Conservation (phyloP, 2,113 vertebrate genomes). For the Datnioides undecimradiatus region DNA sequence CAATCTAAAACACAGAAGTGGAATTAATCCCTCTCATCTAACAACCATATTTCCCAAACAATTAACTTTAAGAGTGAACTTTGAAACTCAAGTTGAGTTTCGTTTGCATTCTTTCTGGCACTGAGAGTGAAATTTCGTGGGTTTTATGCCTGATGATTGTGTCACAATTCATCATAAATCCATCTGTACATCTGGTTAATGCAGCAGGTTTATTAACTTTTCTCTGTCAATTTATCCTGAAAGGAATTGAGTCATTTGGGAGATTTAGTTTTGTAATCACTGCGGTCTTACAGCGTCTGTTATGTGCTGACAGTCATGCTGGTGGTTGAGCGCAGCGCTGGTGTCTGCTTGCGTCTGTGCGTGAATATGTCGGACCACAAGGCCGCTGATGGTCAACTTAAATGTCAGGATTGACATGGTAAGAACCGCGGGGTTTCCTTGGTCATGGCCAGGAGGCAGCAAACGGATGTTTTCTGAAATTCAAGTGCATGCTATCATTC, state of each 20-base stretch:
- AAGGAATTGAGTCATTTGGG: constrained; percentile 2
- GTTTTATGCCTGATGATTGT: neutral
- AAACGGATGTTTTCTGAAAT: constrained; percentile 62
- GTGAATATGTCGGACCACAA: constrained; percentile 49
- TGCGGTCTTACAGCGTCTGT: constrained; percentile 44
- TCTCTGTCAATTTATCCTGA: neutral
- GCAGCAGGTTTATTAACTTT: neutral
- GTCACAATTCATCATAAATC: neutral
- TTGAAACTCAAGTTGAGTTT: neutral
- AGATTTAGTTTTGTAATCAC: neutral
- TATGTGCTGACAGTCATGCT: constrained; percentile 57
- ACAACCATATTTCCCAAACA: neutral
- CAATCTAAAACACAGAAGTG: neutral
- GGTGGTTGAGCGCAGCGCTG: constrained; percentile 42
- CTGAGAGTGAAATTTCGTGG: too few relatives aligned
- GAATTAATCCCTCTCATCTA: neutral
- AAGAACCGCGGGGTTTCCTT: constrained; percentile 77
- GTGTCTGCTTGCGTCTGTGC: constrained; percentile 44
- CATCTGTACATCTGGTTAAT: neutral
- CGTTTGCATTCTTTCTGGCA: neutral
- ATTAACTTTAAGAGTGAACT: neutral
- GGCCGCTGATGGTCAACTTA: constrained; percentile 33
- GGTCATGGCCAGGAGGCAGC: constrained; percentile 40
- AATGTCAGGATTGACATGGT: constrained; percentile 47
- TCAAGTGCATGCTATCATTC: constrained; percentile 20